Conservation (phyloP, 2,113 vertebrate genomes). For the Sciurus niger region DNA sequence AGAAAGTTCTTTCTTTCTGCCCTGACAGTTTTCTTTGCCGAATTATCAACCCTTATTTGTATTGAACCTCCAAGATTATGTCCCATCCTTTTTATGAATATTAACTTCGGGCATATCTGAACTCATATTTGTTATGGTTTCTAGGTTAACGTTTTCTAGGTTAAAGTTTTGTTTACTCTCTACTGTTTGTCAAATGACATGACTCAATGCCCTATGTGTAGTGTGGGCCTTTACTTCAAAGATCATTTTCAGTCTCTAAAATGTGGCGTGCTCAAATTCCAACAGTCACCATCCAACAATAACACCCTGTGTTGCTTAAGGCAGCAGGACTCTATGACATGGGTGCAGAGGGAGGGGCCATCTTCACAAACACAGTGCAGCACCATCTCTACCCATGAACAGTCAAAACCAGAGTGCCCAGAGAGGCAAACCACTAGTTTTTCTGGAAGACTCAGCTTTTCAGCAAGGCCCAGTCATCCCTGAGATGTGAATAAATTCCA, state of each 20-base stretch:
- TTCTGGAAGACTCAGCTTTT: constrained; percentile 5
- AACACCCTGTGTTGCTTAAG: neutral
- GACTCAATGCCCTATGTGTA: fast-evolving
- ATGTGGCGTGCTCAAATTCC: neutral
- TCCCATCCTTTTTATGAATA: neutral
- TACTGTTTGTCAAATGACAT: neutral
- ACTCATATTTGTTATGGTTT: neutral
- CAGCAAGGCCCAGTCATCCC: neutral
- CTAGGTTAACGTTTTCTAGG: neutral
- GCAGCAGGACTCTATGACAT: neutral
- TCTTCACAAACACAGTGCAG: neutral
- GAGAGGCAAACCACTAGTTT: neutral
- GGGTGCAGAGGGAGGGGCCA: neutral
- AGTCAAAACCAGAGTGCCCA: neutral
- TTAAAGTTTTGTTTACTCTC: neutral
- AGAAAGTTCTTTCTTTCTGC: neutral
- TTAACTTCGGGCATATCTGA: neutral
- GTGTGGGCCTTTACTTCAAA: neutral
- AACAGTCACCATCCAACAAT: neutral
- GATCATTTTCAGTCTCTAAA: neutral
- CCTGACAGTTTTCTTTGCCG: neutral
- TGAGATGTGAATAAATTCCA: neutral
- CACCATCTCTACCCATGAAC: neutral
- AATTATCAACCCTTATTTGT: neutral
- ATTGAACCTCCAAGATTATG: neutral